phyloP scores from a whole-genome alignment of 2,797 vertebrate genomes.

The Coregonus ussuriensis region DNA sequence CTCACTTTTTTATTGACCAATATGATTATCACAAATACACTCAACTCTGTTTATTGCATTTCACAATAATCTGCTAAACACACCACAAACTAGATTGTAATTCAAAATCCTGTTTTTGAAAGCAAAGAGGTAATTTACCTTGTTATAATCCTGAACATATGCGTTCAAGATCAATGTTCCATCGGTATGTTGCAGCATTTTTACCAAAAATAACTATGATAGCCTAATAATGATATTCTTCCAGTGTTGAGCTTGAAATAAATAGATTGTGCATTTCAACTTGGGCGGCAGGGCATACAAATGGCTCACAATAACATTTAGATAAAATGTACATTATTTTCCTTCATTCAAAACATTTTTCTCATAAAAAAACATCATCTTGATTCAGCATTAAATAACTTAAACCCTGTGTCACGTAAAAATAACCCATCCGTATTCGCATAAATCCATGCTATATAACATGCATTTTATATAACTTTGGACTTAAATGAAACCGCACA shows the following conservation, averaged over 20 bases:
- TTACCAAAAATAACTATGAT: constrained; percentile 79
- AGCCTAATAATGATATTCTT: constrained; percentile 67
- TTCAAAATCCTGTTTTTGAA: constrained; percentile 75
- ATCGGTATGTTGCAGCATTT: constrained; percentile 68
- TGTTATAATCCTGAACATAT: constrained; percentile 11
- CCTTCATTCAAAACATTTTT: constrained; percentile 78
- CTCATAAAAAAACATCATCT: constrained; percentile 71
- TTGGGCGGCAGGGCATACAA: constrained; percentile 76
- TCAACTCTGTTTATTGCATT: constrained; percentile 96
- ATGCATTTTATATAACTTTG: constrained; percentile 88
- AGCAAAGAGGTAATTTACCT: constrained; percentile 70
- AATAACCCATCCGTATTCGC: constrained; percentile 86
- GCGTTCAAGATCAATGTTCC: constrained; percentile 65
- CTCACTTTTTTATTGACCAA: constrained; percentile 97
- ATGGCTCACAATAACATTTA: constrained; percentile 78
- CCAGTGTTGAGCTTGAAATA: constrained; percentile 84
- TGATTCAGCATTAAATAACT: constrained; percentile 87
- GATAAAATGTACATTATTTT: constrained; percentile 77
- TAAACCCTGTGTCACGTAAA: constrained; percentile 87
- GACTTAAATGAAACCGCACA: constrained; percentile 85
- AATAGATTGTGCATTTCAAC: constrained; percentile 85
- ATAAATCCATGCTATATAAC: constrained; percentile 90
- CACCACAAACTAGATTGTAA: constrained; percentile 77
- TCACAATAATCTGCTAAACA: constrained; percentile 93
- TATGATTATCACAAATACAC: constrained; percentile 95